Conservation (phyloP, 2,888 invertebrate species). For the Sarcophaga rosellei region DNA sequence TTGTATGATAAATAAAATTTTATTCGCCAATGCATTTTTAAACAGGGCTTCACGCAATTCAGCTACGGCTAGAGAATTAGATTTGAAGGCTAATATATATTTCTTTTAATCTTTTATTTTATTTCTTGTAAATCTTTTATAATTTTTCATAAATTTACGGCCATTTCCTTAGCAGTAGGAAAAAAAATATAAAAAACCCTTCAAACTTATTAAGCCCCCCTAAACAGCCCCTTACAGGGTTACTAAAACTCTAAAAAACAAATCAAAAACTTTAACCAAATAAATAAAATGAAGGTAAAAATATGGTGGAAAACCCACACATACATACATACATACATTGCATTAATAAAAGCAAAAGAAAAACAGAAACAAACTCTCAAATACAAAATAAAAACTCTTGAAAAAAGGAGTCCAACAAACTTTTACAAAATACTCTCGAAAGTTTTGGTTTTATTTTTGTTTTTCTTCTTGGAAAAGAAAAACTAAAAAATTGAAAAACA, state of each 20-base stretch:
- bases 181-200: neutral
- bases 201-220: neutral
- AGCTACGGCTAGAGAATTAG: too few relatives aligned
- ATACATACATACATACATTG: neutral
- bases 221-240: conserved; percentile 3
- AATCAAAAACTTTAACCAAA: neutral
- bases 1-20: too few relatives aligned
- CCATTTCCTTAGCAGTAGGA: conserved; percentile 4
- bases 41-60: too few relatives aligned
- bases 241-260: conserved; percentile 4
- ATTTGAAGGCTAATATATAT: too few relatives aligned
- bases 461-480: too few relatives aligned
- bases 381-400: too few relatives aligned
- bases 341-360: neutral
- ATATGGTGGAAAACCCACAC: neutral
- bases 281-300: conserved; percentile 5
- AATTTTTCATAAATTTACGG: conserved; percentile 22
- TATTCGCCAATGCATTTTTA: too few relatives aligned
- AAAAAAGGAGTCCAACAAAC: too few relatives aligned
- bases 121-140: neutral
- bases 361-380: too few relatives aligned
- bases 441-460: too few relatives aligned
- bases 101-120: neutral
- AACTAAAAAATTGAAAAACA: too few relatives aligned
- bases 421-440: too few relatives aligned